These are phyloP conservation scores for Seira ritae DNA, from an alignment of 2,888 invertebrate species.

Conservation along the genomic window DNA sequence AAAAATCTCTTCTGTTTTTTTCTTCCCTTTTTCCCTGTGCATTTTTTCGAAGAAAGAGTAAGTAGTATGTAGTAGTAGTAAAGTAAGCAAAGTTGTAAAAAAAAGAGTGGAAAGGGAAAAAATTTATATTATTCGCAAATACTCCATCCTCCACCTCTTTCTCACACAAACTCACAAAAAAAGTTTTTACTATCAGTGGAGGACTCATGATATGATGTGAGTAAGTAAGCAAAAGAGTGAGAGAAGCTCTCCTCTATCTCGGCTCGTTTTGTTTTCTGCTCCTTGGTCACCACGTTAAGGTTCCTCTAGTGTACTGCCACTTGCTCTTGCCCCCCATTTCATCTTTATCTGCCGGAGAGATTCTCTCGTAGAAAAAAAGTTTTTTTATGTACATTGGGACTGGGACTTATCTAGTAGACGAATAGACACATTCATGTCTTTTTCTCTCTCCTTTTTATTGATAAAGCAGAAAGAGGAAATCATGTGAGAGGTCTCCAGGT, in stretches of 20 bases:
- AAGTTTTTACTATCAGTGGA: neutral
- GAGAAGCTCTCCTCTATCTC: too few species aligned
- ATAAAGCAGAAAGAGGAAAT: conserved; percentile 30
- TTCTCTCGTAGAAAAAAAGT: neutral
- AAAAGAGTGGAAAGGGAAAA: too few species aligned
- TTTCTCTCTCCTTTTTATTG: conserved; percentile 21
- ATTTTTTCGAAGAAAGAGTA: too few species aligned
- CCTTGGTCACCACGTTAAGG: neutral
- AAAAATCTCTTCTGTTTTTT: too few species aligned
- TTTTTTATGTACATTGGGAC: neutral
- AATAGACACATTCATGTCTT: neutral
- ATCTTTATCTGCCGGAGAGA: conserved; percentile 13
- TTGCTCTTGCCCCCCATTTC: neutral
- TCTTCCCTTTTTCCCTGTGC: too few species aligned
- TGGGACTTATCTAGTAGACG: too few species aligned
- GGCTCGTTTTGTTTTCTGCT: neutral
- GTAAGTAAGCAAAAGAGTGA: too few species aligned
- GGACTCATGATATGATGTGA: too few species aligned
- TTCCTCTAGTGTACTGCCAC: conserved; percentile 1
- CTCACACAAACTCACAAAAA: neutral
- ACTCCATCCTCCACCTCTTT: neutral
- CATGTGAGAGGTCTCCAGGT: conserved; percentile 59
- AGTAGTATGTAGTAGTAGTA: too few species aligned
- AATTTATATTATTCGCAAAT: neutral
- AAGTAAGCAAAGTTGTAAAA: too few species aligned